A percentile compares a stretch with the other conserved stretches of the same genome.
These are phyloP conservation scores for Octopus sinensis DNA, from an alignment of 1,140 invertebrate genomes.

Conservation along the genomic window DNA sequence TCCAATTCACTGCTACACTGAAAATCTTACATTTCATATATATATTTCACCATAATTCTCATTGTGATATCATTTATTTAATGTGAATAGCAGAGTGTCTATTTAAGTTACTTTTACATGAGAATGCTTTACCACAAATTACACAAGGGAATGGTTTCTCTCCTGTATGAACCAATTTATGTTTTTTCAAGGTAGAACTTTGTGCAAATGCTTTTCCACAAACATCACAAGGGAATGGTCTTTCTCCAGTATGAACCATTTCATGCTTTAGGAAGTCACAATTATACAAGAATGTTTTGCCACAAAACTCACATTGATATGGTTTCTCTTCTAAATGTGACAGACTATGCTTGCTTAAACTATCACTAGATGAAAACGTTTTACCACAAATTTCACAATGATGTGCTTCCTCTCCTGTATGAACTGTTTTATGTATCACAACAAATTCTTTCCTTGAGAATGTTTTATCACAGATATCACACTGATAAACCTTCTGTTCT, in stretches of 20 bases:
- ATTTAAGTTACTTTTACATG: too few species aligned
- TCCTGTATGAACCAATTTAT: conserved; percentile 86
- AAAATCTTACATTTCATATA: too few species aligned
- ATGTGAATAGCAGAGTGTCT: too few species aligned
- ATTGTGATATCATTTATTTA: too few species aligned
- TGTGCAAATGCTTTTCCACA: conserved; percentile 95
- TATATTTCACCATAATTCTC: too few species aligned
- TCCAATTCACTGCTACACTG: too few species aligned
- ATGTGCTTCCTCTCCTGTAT: too few species aligned
- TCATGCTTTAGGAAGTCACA: conserved; percentile 77
- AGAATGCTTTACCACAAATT: conserved; percentile 32
- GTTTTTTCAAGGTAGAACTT: conserved; percentile 93
- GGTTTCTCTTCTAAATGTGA: conserved; percentile 25
- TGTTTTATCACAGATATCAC: too few species aligned
- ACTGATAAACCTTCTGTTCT: too few species aligned
- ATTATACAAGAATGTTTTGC: conserved; percentile 24
- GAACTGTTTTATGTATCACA: too few species aligned
- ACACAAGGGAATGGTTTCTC: conserved; percentile 54
- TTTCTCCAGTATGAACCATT: conserved; percentile 51
- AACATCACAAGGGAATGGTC: conserved; percentile 83
- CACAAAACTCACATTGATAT: conserved; percentile 26
- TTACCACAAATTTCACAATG: conserved; percentile 37
- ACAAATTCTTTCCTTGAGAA: too few species aligned
- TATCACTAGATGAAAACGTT: conserved; percentile 56
- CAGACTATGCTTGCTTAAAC: conserved; percentile 24